Base-by-base conservation (phyloP, 37 sponge, comb jelly and placozoan species). In the Lycopodina hypogea region DNA sequence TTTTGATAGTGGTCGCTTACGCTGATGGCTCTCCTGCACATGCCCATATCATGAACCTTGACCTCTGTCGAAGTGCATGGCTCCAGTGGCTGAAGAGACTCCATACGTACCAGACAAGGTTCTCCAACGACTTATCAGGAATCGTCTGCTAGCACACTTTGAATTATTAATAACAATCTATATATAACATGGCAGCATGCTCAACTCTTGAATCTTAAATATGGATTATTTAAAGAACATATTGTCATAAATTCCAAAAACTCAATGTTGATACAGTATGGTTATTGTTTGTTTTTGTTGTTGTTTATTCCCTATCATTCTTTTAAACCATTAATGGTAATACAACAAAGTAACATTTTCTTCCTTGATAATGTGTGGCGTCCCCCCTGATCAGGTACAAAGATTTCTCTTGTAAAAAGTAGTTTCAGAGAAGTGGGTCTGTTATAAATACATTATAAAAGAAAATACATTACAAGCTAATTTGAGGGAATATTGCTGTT, bases 1-100 rank as follows among this genome's bases (percentile, higher is more conserved):
- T 68, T 1, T 19, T 80, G 50, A 67, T 91, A 15, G 92, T 91
- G 60, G 80, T 83, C 26, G 92, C 58, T 33, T 91, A 91, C 56
- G 53, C 57, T 36, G 52, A 18, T 74, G 92, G 92, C 21, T 70
- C 59, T 19, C 84, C 83, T 33, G 75, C 75, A 26, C 76, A 91
- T 36, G 88, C 72, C 28, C 92, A 91, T 61, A 28, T 83, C 45
- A n/a, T 91, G 17, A 63, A 78, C 3, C 53, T 39, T 23, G 77
- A 80, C 9, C 61, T 78, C 55, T 87, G 84, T n/a, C 62, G 28
- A 42, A 21, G 33, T 1, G 79, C 77, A 48, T 91, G 92, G 92
- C 38, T 50, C 21, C 56, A 79, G 51, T 91, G 92, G 92, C 28
- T 83, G 38, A 35, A 57, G 26, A 74, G 88, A 62, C 37, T 91